Evolutionary conservation across 2,797 vertebrate species (phyloP).

Genomic region (Xiphorhynchus erythropygius): DNA sequence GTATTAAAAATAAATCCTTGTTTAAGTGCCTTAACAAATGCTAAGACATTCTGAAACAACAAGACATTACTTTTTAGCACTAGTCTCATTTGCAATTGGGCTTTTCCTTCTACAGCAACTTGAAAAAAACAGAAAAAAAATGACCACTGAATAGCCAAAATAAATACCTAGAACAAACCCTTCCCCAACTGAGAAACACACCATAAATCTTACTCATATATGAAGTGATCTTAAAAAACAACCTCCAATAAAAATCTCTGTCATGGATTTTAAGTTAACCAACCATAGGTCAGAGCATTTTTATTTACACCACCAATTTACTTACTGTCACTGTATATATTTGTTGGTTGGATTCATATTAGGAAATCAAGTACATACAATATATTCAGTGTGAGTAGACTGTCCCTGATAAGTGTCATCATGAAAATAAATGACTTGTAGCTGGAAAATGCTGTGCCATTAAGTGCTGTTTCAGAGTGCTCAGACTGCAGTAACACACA

Average conservation of each 20-base stretch:
- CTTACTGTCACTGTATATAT: background rate
- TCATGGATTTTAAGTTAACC: slow-evolving; percentile 36
- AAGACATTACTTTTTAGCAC: background rate
- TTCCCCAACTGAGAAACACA: background rate
- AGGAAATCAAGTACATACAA: background rate
- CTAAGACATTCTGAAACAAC: background rate
- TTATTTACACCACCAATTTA: slow-evolving; percentile 32
- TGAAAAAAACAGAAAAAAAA: background rate
- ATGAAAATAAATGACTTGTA: background rate
- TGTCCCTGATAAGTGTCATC: background rate
- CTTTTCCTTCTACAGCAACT: background rate
- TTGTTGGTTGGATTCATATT: background rate
- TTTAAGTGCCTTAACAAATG: background rate
- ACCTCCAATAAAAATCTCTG: slow-evolving; percentile 18
- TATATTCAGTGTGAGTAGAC: background rate
- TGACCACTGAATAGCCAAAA: background rate
- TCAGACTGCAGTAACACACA: background rate
- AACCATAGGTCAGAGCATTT: slow-evolving; percentile 24
- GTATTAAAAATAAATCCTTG: background rate
- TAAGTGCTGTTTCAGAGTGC: background rate
- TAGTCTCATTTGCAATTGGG: background rate
- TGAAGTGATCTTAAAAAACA: slow-evolving; percentile 13
- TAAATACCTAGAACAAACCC: background rate
- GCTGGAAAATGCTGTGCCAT: background rate
- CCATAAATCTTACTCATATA: background rate